A percentile compares a stretch with the other conserved stretches of the same genome.
Conservation (phyloP, 2,113 vertebrate genomes). For the Pedetes capensis region DNA sequence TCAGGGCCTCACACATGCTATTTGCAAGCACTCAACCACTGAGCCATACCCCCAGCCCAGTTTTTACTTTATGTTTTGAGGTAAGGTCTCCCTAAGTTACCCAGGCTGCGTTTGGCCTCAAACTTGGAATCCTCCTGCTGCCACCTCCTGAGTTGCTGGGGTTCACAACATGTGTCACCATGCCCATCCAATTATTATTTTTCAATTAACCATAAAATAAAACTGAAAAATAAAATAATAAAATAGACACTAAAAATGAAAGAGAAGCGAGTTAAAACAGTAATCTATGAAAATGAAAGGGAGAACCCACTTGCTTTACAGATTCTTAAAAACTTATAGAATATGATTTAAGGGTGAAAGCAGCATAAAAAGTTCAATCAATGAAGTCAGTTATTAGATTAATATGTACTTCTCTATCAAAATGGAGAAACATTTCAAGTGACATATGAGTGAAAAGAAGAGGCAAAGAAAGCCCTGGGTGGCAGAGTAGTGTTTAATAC, state of each 20-base stretch:
- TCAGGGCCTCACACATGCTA: too few relatives aligned
- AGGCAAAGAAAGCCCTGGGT: constrained; percentile 5
- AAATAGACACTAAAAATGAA: background rate
- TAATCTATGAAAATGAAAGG: constrained; percentile 1
- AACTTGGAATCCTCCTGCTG: too few relatives aligned
- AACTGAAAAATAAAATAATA: background rate
- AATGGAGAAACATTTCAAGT: constrained; percentile 33
- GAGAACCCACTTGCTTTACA: background rate
- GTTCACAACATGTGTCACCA: too few relatives aligned
- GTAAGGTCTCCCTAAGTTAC: too few relatives aligned
- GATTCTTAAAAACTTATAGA: constrained; percentile 15
- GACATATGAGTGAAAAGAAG: constrained; percentile 31
- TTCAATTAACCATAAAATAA: background rate
- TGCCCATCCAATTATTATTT: background rate
- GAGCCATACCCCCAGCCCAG: too few relatives aligned
- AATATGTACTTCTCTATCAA: constrained; percentile 12
- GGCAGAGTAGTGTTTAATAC: background rate
- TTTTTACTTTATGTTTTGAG: too few relatives aligned
- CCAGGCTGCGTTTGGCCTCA: too few relatives aligned
- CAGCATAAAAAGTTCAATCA: constrained; percentile 24
- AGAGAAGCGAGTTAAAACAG: background rate
- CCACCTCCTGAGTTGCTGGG: too few relatives aligned
- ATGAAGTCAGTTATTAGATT: constrained; percentile 21
- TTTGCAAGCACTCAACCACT: too few relatives aligned
- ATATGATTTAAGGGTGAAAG: constrained; percentile 38